Conservation (phyloP, 2,888 invertebrate genomes). For the Glaucopsyche alexis region DNA sequence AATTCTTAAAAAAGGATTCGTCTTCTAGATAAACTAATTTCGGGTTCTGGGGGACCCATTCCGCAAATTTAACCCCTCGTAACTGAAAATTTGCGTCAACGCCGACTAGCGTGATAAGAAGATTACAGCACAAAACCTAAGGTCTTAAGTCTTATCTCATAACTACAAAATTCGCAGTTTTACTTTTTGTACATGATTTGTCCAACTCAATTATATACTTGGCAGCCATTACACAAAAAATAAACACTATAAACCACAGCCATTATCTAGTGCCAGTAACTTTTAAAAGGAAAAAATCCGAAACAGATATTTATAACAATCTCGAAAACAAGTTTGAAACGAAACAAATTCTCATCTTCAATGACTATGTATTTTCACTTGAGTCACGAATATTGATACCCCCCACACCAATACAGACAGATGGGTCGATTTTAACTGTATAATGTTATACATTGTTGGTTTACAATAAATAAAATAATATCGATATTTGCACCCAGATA, state of each 20-base stretch:
- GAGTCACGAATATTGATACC: conserved; percentile 28
- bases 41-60: no score
- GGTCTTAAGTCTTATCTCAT: neutral
- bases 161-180: neutral
- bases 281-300: conserved; percentile 25
- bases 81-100: no score
- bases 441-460: neutral
- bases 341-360: conserved; percentile 29
- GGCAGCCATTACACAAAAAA: neutral
- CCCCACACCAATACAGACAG: neutral
- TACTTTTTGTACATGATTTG: neutral
- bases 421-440: neutral
- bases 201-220: conserved; percentile 8
- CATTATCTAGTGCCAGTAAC: conserved; percentile 24
- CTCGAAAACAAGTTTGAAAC: conserved; percentile 27
- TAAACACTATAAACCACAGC: neutral
- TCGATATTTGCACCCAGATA: no score
- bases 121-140: neutral
- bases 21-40: no score
- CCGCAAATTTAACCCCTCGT: no score
- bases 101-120: no score
- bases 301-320: conserved; percentile 27
- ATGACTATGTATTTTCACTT: conserved; percentile 27
- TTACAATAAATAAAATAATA: neutral
- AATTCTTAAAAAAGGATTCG: no score